phyloP scores from a whole-genome alignment of 2,797 vertebrate genomes.

The Acomys russatus region DNA sequence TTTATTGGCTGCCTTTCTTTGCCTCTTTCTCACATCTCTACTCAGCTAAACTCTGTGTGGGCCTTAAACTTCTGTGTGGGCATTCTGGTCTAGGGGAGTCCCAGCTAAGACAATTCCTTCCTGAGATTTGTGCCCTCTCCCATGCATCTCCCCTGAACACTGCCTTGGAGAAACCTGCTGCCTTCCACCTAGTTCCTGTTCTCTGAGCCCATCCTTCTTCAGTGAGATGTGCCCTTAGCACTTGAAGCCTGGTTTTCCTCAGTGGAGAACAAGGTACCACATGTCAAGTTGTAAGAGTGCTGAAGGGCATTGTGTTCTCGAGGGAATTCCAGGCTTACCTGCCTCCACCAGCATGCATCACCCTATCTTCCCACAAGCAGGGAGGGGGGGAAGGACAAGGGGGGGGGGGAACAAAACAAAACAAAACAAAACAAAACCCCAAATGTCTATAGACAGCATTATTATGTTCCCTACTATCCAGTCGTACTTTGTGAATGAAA shows the following conservation, averaged over 20 bases:
- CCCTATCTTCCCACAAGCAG: background rate
- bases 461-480: background rate
- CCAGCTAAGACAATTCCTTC: background rate
- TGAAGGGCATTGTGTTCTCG: background rate
- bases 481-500: slow-evolving; percentile 15
- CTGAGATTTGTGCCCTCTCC: background rate
- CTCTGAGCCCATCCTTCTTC: background rate
- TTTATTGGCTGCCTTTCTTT: background rate
- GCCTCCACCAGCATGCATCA: background rate
- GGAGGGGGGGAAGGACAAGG: too few relatives aligned
- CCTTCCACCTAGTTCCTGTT: background rate
- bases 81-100: background rate
- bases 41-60: slow-evolving; percentile 39
- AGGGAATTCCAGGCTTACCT: background rate
- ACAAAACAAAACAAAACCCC: too few relatives aligned
- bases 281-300: slow-evolving; percentile 6
- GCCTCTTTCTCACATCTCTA: background rate
- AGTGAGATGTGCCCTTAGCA: background rate
- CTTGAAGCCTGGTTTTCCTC: background rate
- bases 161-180: background rate
- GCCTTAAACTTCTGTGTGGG: background rate
- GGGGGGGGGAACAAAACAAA: too few relatives aligned
- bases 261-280: background rate
- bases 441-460: too few relatives aligned
- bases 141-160: background rate